These are phyloP conservation scores for Homalodisca vitripennis DNA, from an alignment of 1,140 invertebrate genomes.

Conservation along the genomic window DNA sequence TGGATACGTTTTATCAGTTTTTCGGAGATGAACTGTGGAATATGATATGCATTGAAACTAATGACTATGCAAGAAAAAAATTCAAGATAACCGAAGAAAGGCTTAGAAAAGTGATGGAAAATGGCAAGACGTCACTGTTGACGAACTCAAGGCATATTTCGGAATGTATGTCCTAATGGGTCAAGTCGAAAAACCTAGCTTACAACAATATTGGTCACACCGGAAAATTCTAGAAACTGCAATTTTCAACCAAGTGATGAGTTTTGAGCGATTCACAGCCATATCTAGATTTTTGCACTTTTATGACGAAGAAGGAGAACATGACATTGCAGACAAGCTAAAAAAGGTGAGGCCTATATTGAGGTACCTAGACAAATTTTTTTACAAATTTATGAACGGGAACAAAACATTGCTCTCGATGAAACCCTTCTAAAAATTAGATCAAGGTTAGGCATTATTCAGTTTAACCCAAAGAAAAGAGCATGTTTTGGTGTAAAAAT, in stretches of 20 bases:
- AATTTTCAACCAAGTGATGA: background rate
- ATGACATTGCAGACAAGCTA: background rate
- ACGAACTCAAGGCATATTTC: too few relatives aligned
- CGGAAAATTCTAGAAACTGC: background rate
- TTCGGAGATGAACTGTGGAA: too few relatives aligned
- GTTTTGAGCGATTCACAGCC: background rate
- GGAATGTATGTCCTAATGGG: too few relatives aligned
- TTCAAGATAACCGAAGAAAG: too few relatives aligned
- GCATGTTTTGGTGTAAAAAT: constrained; percentile 32
- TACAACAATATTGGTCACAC: too few relatives aligned
- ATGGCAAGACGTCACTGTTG: too few relatives aligned
- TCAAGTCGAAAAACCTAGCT: too few relatives aligned
- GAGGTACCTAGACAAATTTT: background rate
- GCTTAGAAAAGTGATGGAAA: too few relatives aligned
- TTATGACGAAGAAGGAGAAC: background rate
- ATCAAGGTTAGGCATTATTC: background rate
- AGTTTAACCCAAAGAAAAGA: constrained; percentile 18
- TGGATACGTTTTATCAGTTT: too few relatives aligned
- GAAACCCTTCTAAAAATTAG: background rate
- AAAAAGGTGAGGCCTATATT: background rate
- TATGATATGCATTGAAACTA: too few relatives aligned
- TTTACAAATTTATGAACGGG: background rate
- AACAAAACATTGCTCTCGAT: background rate
- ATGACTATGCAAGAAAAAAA: too few relatives aligned
- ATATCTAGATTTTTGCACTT: background rate